phyloP scores from a whole-genome alignment of 2,888 invertebrate genomes.

The Parthenolecanium corni region DNA sequence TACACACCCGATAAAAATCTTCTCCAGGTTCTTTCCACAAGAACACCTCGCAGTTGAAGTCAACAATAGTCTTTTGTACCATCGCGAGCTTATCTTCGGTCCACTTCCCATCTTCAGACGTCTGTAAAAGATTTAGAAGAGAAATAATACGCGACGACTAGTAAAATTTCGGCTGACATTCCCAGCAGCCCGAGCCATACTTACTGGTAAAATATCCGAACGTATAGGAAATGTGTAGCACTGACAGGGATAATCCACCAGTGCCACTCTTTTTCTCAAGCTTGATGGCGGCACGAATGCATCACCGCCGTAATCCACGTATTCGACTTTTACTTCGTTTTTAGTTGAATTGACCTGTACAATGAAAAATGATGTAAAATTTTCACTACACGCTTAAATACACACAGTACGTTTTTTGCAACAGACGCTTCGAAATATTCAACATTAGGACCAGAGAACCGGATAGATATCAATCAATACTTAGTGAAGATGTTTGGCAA shows the following conservation, averaged over 20 bases:
- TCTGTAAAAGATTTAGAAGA: constrained; percentile 21
- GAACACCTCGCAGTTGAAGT: constrained; percentile 41
- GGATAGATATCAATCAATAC: no score
- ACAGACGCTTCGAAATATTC: no score
- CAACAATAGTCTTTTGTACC: constrained; percentile 49
- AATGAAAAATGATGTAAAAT: not conserved
- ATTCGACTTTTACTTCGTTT: constrained; percentile 43
- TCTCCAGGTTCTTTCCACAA: constrained; percentile 1
- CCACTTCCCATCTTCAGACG: constrained; percentile 41
- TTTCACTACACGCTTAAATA: no score
- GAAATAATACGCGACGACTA: not conserved
- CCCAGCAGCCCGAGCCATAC: no score
- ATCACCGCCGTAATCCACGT: constrained; percentile 73
- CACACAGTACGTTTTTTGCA: no score
- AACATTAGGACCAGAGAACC: no score
- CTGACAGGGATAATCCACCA: constrained; percentile 54
- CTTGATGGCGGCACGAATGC: constrained; percentile 49
- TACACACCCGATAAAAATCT: constrained; percentile 5
- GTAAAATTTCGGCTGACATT: no score
- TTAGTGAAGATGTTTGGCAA: no score
- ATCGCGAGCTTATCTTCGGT: constrained; percentile 46
- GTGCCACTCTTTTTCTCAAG: constrained; percentile 50
- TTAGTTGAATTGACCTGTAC: not conserved
- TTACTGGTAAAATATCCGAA: constrained; percentile 8
- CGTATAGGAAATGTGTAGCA: constrained; percentile 49